Conservation (phyloP, 2,113 vertebrate species). For the Theristicus caerulescens region DNA sequence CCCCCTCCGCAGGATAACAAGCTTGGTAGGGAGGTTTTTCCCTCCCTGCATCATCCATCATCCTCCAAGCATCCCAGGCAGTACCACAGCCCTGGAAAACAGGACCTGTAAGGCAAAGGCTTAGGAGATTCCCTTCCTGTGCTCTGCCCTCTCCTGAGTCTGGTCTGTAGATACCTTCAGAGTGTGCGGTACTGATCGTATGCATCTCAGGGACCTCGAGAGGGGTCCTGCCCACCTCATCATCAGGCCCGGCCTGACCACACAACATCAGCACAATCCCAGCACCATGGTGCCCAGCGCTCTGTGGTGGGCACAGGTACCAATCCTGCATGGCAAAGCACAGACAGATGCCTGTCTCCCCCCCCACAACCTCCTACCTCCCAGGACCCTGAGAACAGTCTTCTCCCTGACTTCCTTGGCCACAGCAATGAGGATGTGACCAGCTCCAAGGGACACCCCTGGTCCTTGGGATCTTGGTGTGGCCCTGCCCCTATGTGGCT, state of each 20-base stretch:
- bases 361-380: fast-evolving
- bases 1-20: neutral
- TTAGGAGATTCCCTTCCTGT: neutral
- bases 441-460: neutral
- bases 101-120: neutral
- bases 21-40: neutral
- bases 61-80: neutral
- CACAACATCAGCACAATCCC: neutral
- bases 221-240: neutral
- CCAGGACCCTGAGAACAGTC: neutral
- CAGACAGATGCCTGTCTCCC: fast-evolving
- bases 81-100: neutral
- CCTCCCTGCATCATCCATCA: neutral
- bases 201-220: neutral
- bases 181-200: fast-evolving
- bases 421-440: neutral
- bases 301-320: neutral
- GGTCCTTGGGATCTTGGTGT: neutral
- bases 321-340: neutral
- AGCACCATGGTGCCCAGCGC: neutral
- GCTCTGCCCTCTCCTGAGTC: neutral
- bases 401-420: neutral
- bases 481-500: neutral
- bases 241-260: neutral
- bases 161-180: neutral